Evolutionary conservation across 2,113 vertebrate genomes (phyloP).

Genomic region (Lasiurus borealis): DNA sequence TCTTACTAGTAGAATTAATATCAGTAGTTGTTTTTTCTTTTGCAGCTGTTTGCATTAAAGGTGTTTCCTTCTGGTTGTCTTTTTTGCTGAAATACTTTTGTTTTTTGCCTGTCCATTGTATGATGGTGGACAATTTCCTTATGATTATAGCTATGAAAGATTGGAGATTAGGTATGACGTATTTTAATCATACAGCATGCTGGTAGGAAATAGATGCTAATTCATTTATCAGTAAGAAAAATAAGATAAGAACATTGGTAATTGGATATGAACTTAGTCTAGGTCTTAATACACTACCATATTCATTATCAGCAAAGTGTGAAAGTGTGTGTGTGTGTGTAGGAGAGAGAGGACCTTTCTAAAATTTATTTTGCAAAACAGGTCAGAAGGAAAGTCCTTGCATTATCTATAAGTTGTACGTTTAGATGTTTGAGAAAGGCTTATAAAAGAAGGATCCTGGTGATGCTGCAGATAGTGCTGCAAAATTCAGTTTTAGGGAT

Average conservation of each 20-base stretch:
- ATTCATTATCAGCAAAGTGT: neutral
- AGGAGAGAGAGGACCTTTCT: neutral
- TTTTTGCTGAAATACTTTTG: constrained; percentile 36
- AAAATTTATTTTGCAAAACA: constrained; percentile 12
- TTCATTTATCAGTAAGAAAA: constrained; percentile 5
- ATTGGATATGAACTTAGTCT: neutral
- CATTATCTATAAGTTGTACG: neutral
- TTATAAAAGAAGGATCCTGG: neutral
- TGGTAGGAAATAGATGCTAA: neutral
- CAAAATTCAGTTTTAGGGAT: constrained; percentile 3
- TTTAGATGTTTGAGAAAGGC: neutral
- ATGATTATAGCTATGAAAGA: too few species aligned
- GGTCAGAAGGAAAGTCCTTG: constrained; percentile 33
- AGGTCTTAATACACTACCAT: neutral
- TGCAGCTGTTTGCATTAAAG: constrained; percentile 22
- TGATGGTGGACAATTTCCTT: neutral
- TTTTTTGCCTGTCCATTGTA: constrained; percentile 5
- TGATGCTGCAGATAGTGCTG: neutral
- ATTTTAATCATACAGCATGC: neutral
- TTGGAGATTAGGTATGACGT: neutral
- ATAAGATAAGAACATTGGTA: neutral
- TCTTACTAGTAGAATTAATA: neutral
- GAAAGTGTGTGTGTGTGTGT: neutral
- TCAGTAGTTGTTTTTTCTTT: neutral
- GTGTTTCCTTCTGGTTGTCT: neutral